Evolutionary conservation across 30 jellyfish, hydroid and myxozoan species (phyloP).

Genomic region (Nemopilema nomurai): DNA sequence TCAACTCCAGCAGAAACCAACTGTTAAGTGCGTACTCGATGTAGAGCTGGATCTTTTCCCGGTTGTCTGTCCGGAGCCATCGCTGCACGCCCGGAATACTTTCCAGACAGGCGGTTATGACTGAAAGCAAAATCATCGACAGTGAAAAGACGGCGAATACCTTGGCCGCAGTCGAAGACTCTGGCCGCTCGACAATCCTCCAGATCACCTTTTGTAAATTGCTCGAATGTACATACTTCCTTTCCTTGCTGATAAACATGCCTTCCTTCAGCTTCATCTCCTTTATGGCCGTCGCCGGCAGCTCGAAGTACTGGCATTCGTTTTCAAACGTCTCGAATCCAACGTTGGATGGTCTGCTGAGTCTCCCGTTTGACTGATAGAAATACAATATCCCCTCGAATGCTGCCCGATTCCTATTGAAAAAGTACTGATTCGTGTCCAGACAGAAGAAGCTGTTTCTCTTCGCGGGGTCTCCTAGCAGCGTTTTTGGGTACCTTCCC

Average conservation of each 20-base stretch:
- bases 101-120: conserved; percentile 81
- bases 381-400: conserved; percentile 90
- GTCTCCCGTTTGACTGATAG: conserved; percentile 89
- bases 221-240: neutral
- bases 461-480: conserved; percentile 73
- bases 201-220: conserved; percentile 31
- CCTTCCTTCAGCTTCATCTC: conserved; percentile 81
- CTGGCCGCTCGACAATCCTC: conserved; percentile 85
- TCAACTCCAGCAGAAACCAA: conserved; percentile 81
- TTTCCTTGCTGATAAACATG: conserved; percentile 19
- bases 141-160: conserved; percentile 66
- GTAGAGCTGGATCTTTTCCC: neutral
- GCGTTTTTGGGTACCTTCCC: conserved; percentile 83
- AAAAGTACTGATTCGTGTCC: conserved; percentile 62
- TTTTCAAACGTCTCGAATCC: conserved; percentile 77
- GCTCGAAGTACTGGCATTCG: conserved; percentile 81
- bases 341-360: conserved; percentile 80
- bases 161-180: conserved; percentile 75
- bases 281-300: conserved; percentile 62
- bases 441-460: conserved; percentile 33
- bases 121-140: conserved; percentile 69
- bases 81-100: conserved; percentile 58
- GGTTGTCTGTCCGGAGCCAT: neutral
- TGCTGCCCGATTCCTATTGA: conserved; percentile 81
- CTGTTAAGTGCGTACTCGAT: conserved; percentile 42